phyloP scores from a whole-genome alignment of 2,888 invertebrate genomes.

The Acronicta psi region DNA sequence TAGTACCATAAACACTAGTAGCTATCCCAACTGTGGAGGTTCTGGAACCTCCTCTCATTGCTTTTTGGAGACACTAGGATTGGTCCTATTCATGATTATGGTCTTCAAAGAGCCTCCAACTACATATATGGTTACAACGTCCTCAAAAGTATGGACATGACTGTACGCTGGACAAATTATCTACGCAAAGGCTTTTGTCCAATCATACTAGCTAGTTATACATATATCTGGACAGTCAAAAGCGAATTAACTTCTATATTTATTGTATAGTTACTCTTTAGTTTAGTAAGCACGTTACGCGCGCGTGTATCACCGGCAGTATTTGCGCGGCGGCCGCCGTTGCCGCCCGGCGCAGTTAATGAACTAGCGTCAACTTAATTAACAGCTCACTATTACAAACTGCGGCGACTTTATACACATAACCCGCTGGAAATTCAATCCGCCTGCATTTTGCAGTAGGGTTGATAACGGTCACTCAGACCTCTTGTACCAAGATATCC shows the following conservation, averaged over 20 bases:
- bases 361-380: constrained; percentile 1
- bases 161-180: too few relatives aligned
- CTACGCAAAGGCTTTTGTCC: too few relatives aligned
- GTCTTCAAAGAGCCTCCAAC: too few relatives aligned
- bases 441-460: background rate
- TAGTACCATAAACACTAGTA: too few relatives aligned
- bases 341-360: background rate
- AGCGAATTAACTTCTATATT: background rate
- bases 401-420: constrained; percentile 1
- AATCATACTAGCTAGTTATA: too few relatives aligned
- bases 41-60: too few relatives aligned
- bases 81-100: too few relatives aligned
- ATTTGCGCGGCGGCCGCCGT: background rate
- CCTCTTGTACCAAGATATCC: too few relatives aligned
- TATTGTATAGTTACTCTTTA: background rate
- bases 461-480: background rate
- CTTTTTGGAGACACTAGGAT: too few relatives aligned
- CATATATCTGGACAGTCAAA: background rate
- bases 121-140: too few relatives aligned
- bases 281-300: background rate
- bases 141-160: too few relatives aligned
- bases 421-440: background rate
- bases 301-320: background rate
- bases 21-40: too few relatives aligned
- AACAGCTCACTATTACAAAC: constrained; percentile 1